Percentiles rank a stretch among this genome's conserved stretches.
These are phyloP conservation scores for Petrolisthes manimaculis DNA, from an alignment of 2,888 invertebrate genomes.

Conservation along the genomic window DNA sequence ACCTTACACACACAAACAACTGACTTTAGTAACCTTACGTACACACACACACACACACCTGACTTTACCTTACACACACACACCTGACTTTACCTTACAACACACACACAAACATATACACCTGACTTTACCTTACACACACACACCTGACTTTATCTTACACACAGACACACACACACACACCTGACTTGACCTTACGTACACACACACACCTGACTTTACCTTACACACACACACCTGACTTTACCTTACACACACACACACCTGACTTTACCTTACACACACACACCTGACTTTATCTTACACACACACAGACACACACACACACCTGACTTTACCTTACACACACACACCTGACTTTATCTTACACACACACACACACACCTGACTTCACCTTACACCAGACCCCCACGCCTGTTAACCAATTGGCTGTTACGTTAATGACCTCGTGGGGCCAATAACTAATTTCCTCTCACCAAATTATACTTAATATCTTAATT, in stretches of 20 bases:
- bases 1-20: no score
- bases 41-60: no score
- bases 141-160: background rate
- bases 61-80: no score
- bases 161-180: slow-evolving; percentile 22
- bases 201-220: background rate
- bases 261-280: background rate
- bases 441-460: no score
- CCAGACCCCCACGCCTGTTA: no score
- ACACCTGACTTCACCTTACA: background rate
- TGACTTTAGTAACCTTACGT: no score
- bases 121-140: background rate
- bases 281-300: background rate
- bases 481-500: no score
- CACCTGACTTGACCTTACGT: no score
- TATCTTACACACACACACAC: background rate
- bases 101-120: background rate
- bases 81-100: no score
- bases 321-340: background rate
- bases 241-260: background rate
- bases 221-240: background rate
- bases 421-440: no score
- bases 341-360: background rate
- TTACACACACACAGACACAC: background rate
- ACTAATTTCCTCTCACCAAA: no score